Base-by-base conservation (phyloP, 2,113 vertebrate genomes). In the Alaudala cheleensis region DNA sequence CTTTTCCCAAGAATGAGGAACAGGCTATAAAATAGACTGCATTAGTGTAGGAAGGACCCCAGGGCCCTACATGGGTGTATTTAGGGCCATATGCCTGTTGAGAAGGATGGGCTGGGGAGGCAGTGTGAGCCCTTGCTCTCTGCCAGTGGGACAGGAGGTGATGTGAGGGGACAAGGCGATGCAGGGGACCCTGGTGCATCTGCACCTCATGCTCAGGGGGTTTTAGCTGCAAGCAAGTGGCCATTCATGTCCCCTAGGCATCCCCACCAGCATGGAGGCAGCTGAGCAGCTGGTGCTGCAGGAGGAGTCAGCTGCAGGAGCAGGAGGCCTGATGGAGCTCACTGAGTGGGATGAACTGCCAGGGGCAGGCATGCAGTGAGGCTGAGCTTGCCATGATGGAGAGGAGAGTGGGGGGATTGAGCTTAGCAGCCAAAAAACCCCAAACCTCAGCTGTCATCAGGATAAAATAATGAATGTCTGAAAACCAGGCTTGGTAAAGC, bases 401-500 rank as follows among this genome's bases (percentile, higher is more conserved):
- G n/a, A 78, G 53, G 19, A 79, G 77, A 84, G 73, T 4, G 13
- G 33, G 58, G 72, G n/a, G n/a, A 78, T 40, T 54, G 64, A 89
- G 45, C 37, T 89, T 7, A 16, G 61, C 86, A 85, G 81, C 73
- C 86, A 77, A 79, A 91, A 94, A 92, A 29, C 50, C 72, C 86
- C 88, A 92, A 95, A 96, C 92, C 95, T 96, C 94, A 93, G 89
- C 95, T 97, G 94, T 95, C 95, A 93, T 81, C 73, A 0, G 72
- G 77, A 69, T 67, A 37, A 95, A 91, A 78, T 88, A 92, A 93
- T 80, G 88, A 91, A 81, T 1, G 80, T 37, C n/a, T 89, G 72
- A 89, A 79, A 76, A 50, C n/a, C 39, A 76, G 81, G 62, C 66
- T 95, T 1, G 10, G 79, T 62, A 84, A 90, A 90, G 82, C 60